phyloP scores from a whole-genome alignment of 2,113 vertebrate genomes.

The Crypturellus undulatus region DNA sequence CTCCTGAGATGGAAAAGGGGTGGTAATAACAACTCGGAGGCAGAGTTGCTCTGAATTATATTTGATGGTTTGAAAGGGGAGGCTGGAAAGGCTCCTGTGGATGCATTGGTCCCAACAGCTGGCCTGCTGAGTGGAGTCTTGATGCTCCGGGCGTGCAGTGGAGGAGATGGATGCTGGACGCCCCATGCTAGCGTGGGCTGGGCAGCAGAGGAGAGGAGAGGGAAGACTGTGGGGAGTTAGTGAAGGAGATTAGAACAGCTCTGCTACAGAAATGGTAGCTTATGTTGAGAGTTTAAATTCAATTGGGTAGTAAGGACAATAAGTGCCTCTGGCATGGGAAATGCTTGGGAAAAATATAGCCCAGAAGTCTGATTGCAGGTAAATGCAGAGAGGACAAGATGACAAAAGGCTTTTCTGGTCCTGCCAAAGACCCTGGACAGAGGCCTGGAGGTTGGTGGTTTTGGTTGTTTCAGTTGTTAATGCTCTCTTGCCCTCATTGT shows the following conservation, averaged over 20 bases:
- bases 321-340: too few relatives aligned
- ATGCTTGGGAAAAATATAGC: too few relatives aligned
- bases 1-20: not conserved
- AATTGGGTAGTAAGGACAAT: too few relatives aligned
- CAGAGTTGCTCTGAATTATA: not conserved
- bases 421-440: too few relatives aligned
- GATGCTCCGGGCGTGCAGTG: not conserved
- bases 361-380: too few relatives aligned
- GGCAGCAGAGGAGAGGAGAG: not conserved
- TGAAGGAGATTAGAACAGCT: not conserved
- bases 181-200: not conserved
- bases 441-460: too few relatives aligned
- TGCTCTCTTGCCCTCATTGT: too few relatives aligned
- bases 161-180: not conserved
- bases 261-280: not conserved
- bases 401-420: too few relatives aligned
- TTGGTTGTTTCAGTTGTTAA: too few relatives aligned
- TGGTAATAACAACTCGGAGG: not conserved
- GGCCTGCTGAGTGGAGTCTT: not conserved
- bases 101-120: fast-evolving
- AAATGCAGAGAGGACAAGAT: too few relatives aligned
- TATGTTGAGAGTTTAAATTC: too few relatives aligned
- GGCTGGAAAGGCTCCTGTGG: not conserved
- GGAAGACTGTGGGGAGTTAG: not conserved
- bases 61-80: not conserved